Base-by-base conservation (phyloP, 2,888 invertebrate genomes). In the Dynastes tityus region DNA sequence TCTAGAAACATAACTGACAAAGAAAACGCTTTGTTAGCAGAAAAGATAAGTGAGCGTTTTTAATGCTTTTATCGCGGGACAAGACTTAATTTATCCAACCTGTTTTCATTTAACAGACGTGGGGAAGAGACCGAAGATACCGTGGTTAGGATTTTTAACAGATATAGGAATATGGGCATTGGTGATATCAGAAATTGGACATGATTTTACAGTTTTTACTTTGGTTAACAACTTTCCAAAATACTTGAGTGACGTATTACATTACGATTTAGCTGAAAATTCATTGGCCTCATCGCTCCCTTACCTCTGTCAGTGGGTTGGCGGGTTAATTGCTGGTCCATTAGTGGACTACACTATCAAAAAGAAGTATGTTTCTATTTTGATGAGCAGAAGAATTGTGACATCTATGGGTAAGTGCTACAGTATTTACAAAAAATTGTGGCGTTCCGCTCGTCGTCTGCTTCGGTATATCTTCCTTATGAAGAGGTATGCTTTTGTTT, bases 131-230 rank as follows among this genome's bases (percentile, higher is more conserved):
- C 53, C 73, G 11, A 64, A 92, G 0, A 93, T 93, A 49, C 95
- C 95, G 0, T 95, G 95, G 95, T 91, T 90, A 83, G 90, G 90
- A 0, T 94, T 96, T 73, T 88, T 94, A n/a, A 93, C 90, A 77
- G 95, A 93, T 0, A 90, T 92, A 2, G 94, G 95, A 0, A 89
- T 95, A 77, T 93, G 94, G 91, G 95, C 95, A 0, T 86, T 95
- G 13, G 92, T 95, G 11, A 91, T 91, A 67, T 95, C 95, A 80
- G 94, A 95, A 90, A 89, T 92, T 80, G 93, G 93, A 4, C 93
- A 94, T 86, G 93, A 93, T 84, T 94, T 93, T 92, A 93, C 93
- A 2, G 92, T 93, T 84, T 94, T 92, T 86, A 93, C 93, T 3
- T 92, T 94, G 91, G 91, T 94, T 27, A 93, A 93, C 0, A 93